Evolutionary conservation across 1,140 invertebrate genomes (phyloP), one percentile per base, ranked within the genome.

Genomic region (Drosophila pseudoananassae): DNA sequence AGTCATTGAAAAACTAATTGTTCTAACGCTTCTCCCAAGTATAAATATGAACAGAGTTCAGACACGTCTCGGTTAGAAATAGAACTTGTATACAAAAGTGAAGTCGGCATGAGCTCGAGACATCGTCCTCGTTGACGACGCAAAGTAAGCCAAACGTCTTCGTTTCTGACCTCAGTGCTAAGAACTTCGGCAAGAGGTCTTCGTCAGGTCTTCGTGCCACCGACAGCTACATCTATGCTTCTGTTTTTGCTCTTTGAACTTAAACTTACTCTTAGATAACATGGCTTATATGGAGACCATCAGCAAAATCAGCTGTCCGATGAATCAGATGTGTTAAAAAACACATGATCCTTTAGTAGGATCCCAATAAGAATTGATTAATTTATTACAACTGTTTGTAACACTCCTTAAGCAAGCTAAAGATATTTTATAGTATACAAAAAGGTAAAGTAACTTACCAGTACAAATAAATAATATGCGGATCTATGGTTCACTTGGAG

Each of bases 1-100:
- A 78, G 87, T 68, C 79, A 77, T 84, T 79, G 88, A 83, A 87
- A 90, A 90, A 90, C 87, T 90, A 90, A 90, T 90, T 87, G 87
- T 72, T 76, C 85, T 79, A 70, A 70, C 78, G 78, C 72, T 52
- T 66, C 66, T 75, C 51, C 78, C 76, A 90, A 87, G 82, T 87
- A 90, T 90, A 90, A 90, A 90, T 90, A 90, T 90, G 82, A 82
- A 66, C 80, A 69, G 66, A 71, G 82, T 82, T 85, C 78, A 79
- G 60, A 70, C 59, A 70, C 71, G 76, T 76, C 78, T 69, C 61
- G 78, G 58, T 87, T 88, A 87, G 83, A 83, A 87, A 87, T 87
- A 87, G 83, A 87, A 87, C 78, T 87, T 87, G 84, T 59, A 66
- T 61, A 64, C 76, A 71, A 79, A 83, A 73, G 65, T 64, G 72